Evolutionary conservation across 1,140 invertebrate species (phyloP).

Genomic region (Venturia canescens): DNA sequence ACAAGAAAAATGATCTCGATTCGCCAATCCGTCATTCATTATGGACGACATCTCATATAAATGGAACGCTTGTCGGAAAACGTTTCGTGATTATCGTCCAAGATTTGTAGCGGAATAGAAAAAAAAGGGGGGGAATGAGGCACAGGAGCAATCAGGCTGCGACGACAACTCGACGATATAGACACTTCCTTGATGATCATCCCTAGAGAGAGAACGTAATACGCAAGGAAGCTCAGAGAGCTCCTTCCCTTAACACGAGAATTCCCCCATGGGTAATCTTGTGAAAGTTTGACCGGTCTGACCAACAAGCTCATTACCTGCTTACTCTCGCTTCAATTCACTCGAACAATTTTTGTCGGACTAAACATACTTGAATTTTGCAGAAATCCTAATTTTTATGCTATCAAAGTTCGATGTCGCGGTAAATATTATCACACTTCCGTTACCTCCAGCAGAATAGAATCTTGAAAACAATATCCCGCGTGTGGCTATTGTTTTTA

Average conservation of each 20-base stretch:
- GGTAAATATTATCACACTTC: not conserved
- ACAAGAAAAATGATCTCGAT: not conserved
- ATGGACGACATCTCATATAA: no score
- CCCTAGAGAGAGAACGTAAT: slow-evolving; percentile 53
- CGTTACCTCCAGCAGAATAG: no score
- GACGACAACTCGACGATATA: not conserved
- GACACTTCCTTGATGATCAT: slow-evolving; percentile 58
- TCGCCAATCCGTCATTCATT: no score
- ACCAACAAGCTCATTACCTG: slow-evolving; percentile 37
- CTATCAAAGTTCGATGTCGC: no score
- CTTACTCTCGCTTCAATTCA: slow-evolving; percentile 35
- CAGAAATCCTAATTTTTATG: not conserved
- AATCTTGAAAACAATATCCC: no score
- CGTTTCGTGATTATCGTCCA: not conserved
- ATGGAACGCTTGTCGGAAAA: no score
- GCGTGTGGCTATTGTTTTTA: no score
- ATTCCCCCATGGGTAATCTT: slow-evolving; percentile 36
- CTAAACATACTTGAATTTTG: not conserved
- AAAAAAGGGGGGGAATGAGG: slow-evolving; percentile 53
- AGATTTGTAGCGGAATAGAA: not conserved
- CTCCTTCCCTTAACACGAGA: not conserved
- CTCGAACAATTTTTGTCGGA: not conserved
- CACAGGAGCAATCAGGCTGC: slow-evolving; percentile 57
- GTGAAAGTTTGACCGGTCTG: slow-evolving; percentile 15
- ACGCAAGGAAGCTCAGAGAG: slow-evolving; percentile 13